These are phyloP conservation scores for Spinibarbus caldwelli DNA, from an alignment of 2,797 vertebrate species.

Conservation along the genomic window DNA sequence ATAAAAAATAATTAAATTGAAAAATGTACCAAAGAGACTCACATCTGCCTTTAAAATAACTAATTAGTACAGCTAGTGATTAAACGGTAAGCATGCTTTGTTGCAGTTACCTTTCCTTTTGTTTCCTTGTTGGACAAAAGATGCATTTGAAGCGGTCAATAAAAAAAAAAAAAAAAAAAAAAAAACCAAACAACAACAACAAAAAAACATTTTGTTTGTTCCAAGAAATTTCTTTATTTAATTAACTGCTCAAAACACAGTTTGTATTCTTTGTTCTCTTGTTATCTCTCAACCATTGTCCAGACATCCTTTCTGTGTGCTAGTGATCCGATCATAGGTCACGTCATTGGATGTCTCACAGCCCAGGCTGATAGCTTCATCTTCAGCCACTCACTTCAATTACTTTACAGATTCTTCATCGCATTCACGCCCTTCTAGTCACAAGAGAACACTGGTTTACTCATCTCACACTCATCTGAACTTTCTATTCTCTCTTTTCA, in stretches of 20 bases:
- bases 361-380: constrained; percentile 17
- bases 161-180: not conserved
- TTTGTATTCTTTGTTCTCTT: not conserved
- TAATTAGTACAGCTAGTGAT: not conserved
- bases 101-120: constrained; percentile 11
- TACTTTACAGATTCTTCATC: constrained; percentile 16
- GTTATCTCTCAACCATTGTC: not conserved
- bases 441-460: constrained; percentile 3
- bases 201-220: not conserved
- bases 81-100: not conserved
- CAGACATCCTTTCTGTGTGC: not conserved
- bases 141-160: not conserved
- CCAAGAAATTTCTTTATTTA: not conserved
- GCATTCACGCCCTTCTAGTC: not conserved
- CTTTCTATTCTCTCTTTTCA: constrained; percentile 10
- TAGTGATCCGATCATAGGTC: not conserved
- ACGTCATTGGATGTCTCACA: not conserved
- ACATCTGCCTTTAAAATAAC: not conserved
- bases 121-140: constrained; percentile 1
- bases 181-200: too few species aligned
- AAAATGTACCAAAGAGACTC: too few species aligned
- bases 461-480: not conserved
- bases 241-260: not conserved
- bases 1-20: not conserved
- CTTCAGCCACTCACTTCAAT: constrained; percentile 26